Percentiles rank a stretch among this genome's conserved stretches.
These are phyloP conservation scores for Scaptomyza cyrtandrae DNA, from an alignment of 2,888 invertebrate species.

Conservation along the genomic window DNA sequence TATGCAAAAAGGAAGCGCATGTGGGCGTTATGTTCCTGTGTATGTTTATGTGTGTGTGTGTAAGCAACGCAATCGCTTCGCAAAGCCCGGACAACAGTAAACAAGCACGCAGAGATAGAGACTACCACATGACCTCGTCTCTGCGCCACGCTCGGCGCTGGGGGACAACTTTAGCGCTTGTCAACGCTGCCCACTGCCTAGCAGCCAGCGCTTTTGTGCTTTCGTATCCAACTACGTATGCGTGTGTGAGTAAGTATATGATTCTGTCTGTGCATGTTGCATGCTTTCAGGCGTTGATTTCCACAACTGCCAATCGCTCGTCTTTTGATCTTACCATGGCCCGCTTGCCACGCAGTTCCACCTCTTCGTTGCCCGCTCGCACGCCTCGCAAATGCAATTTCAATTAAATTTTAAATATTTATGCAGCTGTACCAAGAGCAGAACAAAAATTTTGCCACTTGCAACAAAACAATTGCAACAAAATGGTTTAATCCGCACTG, in stretches of 20 bases:
- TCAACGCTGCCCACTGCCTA: conserved; percentile 55
- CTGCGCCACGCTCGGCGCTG: conserved; percentile 8
- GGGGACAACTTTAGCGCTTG: conserved; percentile 56
- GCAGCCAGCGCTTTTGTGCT: conserved; percentile 47
- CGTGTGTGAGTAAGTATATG: conserved; percentile 10
- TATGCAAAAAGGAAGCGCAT: conserved; percentile 71
- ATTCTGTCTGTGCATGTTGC: conserved; percentile 25
- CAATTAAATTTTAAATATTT: conserved; percentile 80
- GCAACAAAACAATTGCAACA: conserved; percentile 53
- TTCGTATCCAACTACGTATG: conserved; percentile 10
- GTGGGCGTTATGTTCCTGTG: conserved; percentile 30
- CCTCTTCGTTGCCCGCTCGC: conserved; percentile 13
- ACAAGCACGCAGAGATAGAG: conserved; percentile 65
- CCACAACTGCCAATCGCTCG: conserved; percentile 78
- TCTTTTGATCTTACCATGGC: conserved; percentile 73
- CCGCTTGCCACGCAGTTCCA: conserved; percentile 24
- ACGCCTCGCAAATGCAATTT: conserved; percentile 67
- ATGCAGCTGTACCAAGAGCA: conserved; percentile 54
- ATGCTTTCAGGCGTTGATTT: conserved; percentile 77
- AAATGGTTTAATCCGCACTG: conserved; percentile 57
- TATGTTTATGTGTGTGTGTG: background rate
- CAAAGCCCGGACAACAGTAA: conserved; percentile 66
- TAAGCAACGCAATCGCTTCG: conserved; percentile 41
- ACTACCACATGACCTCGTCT: conserved; percentile 24
- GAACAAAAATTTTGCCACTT: conserved; percentile 29